Evolutionary conservation across 2,113 vertebrate genomes (phyloP), one percentile per base, ranked within the genome.

Genomic region (Melanocharis versteri): DNA sequence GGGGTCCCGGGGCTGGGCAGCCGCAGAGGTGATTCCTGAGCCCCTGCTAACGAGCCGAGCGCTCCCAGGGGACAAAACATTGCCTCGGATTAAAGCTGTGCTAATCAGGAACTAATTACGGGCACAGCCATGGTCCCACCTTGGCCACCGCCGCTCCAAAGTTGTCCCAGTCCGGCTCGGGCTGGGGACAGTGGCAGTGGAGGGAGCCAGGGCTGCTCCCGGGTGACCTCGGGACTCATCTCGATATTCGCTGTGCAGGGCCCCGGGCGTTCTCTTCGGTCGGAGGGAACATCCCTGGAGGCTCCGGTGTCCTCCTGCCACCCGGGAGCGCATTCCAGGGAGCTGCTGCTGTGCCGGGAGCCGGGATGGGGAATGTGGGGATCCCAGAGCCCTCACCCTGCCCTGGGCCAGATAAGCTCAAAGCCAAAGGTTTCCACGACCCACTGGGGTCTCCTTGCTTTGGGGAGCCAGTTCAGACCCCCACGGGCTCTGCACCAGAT

Each of bases 101-200:
- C 77, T 94, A 93, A 94, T 96, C 78, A 94, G 92, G 70, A 81
- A 44, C 65, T 95, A 96, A 96, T 96, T 83, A 77, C 2, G 1
- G 53, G 57, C 73, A 65, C 53, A 37, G 57, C 54, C 48, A 42
- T 77, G 81, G 40, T 81, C 66, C 75, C 84, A 72, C 77, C 83
- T 82, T 35, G 44, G 89, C 83, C 40, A 42, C 33, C 45, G 51
- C 3, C 24, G 13, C 40, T 39, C 60, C 88, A 19, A 56, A 33
- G 4, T 33, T 26, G 48, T 39, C 24, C 54, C 44, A 4, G 24
- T 1, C 18, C 14, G 14, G 30, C 57, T 24, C 11, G 13, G 47
- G 47, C 23, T 31, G 47, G 24, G 30, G 13, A 6, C 35, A 3
- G 4, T 2, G 57, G 22, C 45, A 7, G 24, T 4, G 40, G 18